Base-by-base conservation (phyloP, 2,888 invertebrate species). In the Drosophila multiciliata region DNA sequence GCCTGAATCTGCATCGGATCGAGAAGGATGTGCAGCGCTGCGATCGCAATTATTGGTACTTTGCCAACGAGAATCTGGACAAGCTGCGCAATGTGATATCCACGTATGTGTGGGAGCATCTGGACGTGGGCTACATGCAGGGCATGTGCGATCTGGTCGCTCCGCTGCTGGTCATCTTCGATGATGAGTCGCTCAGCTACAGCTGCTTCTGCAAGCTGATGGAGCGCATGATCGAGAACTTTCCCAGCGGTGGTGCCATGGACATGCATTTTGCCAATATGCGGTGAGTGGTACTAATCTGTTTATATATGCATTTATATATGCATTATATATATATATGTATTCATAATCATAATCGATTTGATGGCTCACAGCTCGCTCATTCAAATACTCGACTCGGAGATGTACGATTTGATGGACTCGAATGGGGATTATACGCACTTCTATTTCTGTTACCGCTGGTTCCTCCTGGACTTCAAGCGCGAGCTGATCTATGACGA, bases 101-200 rank as follows among this genome's bases (percentile, higher is more conserved):
- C 62, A 90, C 89, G 58, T 99, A 98, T 93, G 98, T 99, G 3
- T 99, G 98, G 98, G 97, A 98, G 91, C 97, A 99, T 92, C 93
- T 99, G 80, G 98, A 98, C 57, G 95, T 96, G 42, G 99, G 99
- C 15, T 99, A 99, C 94, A 97, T 99, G 95, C 99, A 99, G 93
- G 99, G 99, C 86, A 99, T 99, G 99, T 99, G 99, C 93, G 99
- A 99, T 93, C 94, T 99, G 70, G 97, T 97, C 0, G 99, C 99
- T 0, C 99, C 98, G 0, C 94, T 99, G 2, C 94, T 99, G 26
- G 98, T 99, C 20, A 96, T 97, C 90, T 96, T 98, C 94, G 96
- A 97, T 90, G 98, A 99, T 92, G 99, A 99, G 93, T 97, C 98
- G 0, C 93, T 96, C 15, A 96, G 98, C 1, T 98, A 98, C 92